Evolutionary conservation across 2,888 invertebrate species (phyloP), one percentile per base, ranked within the genome.

Genomic region (Leptogaster cylindrica): DNA sequence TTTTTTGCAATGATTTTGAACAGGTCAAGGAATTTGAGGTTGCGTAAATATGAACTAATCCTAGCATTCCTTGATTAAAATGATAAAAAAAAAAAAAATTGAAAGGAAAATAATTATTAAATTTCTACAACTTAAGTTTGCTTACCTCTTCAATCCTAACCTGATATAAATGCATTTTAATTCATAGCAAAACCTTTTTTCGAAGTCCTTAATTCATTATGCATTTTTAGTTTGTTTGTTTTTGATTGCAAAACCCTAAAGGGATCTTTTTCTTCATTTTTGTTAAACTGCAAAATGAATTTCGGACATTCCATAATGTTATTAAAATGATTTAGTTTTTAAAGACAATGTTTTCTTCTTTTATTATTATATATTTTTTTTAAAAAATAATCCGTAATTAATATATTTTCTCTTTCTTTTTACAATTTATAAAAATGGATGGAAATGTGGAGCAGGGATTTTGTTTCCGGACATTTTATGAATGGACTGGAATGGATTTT

Each of bases 401-500:
- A 69, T 69, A 67, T 69, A 69, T 69, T 69, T 69, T 68, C 68
- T 68, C 66, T 69, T 69, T 69, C 69, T 67, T 69, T 69, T 69
- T 67, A 69, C 67, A 67, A 69, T 69, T 67, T n/a, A n/a, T n/a
- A 52, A 52, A 66, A 68, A 69, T 69, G 69, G 69, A 69, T 69
- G 69, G 69, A 69, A 67, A 39, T 65, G 64, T 44, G 69, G 67
- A 67, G 69, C 69, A 64, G 67, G 69, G 65, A 67, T 50, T 69
- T 69, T 65, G 66, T 69, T 69, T 69, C 69, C 67, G 69, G 67
- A 67, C 67, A 67, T 64, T 69, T 69, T 69, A 51, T 69, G 66
- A 69, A 69, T 66, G 69, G 66, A 69, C 69, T 69, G 69, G 69
- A 69, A 66, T 67, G 66, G 66, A 52, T 55, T 69, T 51, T 58